Base-by-base conservation (phyloP, 1,140 invertebrate genomes). In the Nasonia longicornis region DNA sequence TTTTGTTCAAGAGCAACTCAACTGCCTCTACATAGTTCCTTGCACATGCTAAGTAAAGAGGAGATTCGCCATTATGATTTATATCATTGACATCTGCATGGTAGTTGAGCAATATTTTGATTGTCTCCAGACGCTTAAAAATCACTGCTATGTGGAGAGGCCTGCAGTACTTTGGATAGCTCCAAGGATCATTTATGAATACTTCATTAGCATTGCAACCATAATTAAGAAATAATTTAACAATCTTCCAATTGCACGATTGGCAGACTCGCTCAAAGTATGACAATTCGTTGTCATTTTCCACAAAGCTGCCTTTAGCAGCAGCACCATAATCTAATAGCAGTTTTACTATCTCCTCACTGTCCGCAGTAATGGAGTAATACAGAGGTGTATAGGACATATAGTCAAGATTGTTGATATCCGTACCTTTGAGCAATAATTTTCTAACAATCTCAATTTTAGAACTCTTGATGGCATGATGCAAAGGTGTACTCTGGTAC, bases 161-260 rank as follows among this genome's bases (percentile, higher is more conserved):
- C 16, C 22, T 48, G 16, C 42, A 78, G 20, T 31, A 48, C 20
- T 14, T 69, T 78, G 77, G 77, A 10, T 42, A 78, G 11, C 26
- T 31, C 77, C 77, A 78, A 70, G 12, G 29, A 70, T 78, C 45
- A 70, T 29, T 69, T 16, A 22, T 52, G 29, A 78, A 70, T 52
- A 78, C 16, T 31, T 78, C 66, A 70, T 78, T 78, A 52, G 20
- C 67, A 48, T 70, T 52, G 52, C 77, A 78, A 12, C 77, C 77
- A 78, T 78, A 38, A 52, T 52, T 70, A 35, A 78, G 12, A 26
- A 78, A 78, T 70, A 70, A 78, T 58, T 78, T 48, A 70, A 78
- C 77, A 52, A 70, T 78, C 16, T 58, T 78, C 26, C 45, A 52
- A 48, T 78, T 2, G 2, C 66, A 78, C 8, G 29, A 67, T 29